These are phyloP conservation scores for Bombus pascuorum DNA, from an alignment of 1,140 invertebrate genomes.

Conservation along the genomic window DNA sequence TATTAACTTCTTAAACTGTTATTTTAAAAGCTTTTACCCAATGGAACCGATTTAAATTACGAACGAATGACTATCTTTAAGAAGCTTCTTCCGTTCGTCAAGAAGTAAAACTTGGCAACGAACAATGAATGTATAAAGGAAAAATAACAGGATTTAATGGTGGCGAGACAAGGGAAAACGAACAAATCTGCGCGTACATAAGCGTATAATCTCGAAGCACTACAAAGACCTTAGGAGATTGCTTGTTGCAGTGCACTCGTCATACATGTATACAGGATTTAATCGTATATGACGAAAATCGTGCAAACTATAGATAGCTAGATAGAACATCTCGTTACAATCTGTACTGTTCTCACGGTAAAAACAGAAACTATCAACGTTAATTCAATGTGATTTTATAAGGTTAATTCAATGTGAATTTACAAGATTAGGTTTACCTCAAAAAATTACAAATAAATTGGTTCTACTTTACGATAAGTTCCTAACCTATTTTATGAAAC, in stretches of 20 bases:
- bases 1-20: neutral
- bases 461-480: neutral
- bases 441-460: neutral
- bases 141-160: conserved; percentile 1
- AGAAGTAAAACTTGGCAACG: neutral
- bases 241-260: conserved; percentile 39
- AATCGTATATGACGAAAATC: conserved; percentile 43
- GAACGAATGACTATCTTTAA: neutral
- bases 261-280: conserved; percentile 13
- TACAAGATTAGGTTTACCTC: neutral
- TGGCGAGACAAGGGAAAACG: neutral
- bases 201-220: conserved; percentile 49
- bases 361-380: neutral
- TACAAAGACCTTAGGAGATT: conserved; percentile 46
- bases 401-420: no score
- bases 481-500: neutral
- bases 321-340: neutral
- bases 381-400: no score
- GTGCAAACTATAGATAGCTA: neutral
- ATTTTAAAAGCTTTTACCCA: neutral
- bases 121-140: neutral
- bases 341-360: no score
- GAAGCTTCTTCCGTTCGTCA: neutral
- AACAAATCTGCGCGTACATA: conserved; percentile 10
- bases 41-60: neutral